Evolutionary conservation across 2,888 invertebrate genomes (phyloP), one percentile per base, ranked within the genome.

Genomic region (Camponotus fellah): DNA sequence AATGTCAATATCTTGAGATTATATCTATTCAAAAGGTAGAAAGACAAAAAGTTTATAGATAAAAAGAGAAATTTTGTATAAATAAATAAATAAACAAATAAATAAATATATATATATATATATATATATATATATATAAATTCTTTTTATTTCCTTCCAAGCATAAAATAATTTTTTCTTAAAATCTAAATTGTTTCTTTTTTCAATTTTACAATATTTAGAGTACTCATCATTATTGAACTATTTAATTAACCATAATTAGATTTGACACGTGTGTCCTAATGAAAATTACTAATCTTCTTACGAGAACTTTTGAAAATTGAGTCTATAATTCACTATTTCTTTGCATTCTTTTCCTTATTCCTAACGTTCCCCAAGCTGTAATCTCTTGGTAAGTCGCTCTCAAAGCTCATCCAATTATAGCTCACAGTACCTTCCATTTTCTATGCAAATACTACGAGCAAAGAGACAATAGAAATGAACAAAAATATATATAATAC

Each of bases 371-470:
- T 46, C 58, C 46, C 37, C 21, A 71, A 68, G 58, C 21, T 79
- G 46, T 60, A 79, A 72, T 79, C 46, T 79, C 72, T 79, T 46
- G 10, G 72, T 46, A 79, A 79, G 17, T 46, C 10, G 17, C 37
- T 58, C 21, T 46, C 14, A 43, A 79, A 79, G 17, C 58, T 79
- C 58, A 60, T 60, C 10, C 71, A 60, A 72, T 60, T 14, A 46
- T 43, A 69, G 34, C 79, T 76, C 65, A 37, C 56, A 9, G 3
- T 10, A 34, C 56, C 10, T 60, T 6, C 4, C 21, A 46, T 79
- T 79, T 74, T 79, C 69, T 37, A 79, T 79, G 74, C 58, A 79
- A 79, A 79, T 72, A 37, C 12, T n/a, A 58, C 3, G 6, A 72
- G 21, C 4, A 64, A 26, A 79, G 12, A 2, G 17, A 26, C 53